These are phyloP conservation scores for Drosophila sordidapex DNA, from an alignment of 2,888 invertebrate species.

Conservation along the genomic window DNA sequence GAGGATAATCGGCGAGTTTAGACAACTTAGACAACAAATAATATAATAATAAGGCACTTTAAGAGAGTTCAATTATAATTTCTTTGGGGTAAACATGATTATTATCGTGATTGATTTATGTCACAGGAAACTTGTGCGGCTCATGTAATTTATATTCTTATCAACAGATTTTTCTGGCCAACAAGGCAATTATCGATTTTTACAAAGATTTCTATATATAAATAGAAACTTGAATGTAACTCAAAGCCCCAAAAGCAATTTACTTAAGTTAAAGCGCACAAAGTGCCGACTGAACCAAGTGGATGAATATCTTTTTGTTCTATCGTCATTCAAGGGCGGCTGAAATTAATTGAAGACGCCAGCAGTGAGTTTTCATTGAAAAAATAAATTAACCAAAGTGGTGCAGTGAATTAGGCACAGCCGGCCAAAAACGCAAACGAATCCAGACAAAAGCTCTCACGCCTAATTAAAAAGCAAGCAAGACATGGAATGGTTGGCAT, in stretches of 20 bases:
- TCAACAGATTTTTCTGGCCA: constrained; percentile 40
- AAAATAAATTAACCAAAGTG: constrained; percentile 61
- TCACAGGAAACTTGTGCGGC: constrained; percentile 2
- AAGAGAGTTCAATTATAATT: not conserved
- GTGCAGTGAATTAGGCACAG: constrained; percentile 14
- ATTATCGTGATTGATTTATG: not conserved
- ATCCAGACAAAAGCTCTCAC: constrained; percentile 47
- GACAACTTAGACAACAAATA: too few species aligned
- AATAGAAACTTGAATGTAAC: constrained; percentile 16
- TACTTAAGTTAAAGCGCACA: constrained; percentile 34
- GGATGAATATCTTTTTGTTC: constrained; percentile 22
- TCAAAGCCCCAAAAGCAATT: constrained; percentile 44
- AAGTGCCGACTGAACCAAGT: constrained; percentile 9
- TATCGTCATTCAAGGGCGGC: constrained; percentile 15
- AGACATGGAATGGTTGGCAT: constrained; percentile 16
- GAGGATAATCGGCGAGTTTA: too few species aligned
- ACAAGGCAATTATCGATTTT: constrained; percentile 53
- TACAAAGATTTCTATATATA: constrained; percentile 32
- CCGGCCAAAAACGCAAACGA: constrained; percentile 10
- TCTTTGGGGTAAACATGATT: rapidly evolving
- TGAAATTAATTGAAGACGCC: constrained; percentile 53
- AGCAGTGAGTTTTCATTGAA: constrained; percentile 22
- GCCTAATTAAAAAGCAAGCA: constrained; percentile 60
- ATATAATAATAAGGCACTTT: not conserved
- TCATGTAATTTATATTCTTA: constrained; percentile 26